phyloP scores from a whole-genome alignment of 1,140 invertebrate species.

The Caenorhabditis elegans region WBcel235 BX284605.5:16598501-16599000 shows the following conservation, averaged over 20 bases:
- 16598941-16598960: no score
- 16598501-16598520: no score
- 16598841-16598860: no score
- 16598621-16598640: neutral
- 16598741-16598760: no score
- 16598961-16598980: no score
- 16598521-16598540: neutral
- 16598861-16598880: no score
- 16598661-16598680: constrained; percentile 14
- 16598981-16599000: neutral
- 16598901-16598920: no score
- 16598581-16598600: neutral
- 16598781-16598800: neutral
- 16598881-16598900: no score
- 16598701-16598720: neutral
- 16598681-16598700: neutral
- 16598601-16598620: neutral
- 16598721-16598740: neutral
- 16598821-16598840: no score
- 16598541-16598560: neutral
- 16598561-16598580: neutral
- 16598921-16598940: no score
- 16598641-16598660: neutral
- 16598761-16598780: neutral
- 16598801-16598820: no score